A percentile compares a stretch with the other conserved stretches of the same genome.
Evolutionary conservation across 2,113 vertebrate species (phyloP).

Genomic region (Monopterus albus): DNA sequence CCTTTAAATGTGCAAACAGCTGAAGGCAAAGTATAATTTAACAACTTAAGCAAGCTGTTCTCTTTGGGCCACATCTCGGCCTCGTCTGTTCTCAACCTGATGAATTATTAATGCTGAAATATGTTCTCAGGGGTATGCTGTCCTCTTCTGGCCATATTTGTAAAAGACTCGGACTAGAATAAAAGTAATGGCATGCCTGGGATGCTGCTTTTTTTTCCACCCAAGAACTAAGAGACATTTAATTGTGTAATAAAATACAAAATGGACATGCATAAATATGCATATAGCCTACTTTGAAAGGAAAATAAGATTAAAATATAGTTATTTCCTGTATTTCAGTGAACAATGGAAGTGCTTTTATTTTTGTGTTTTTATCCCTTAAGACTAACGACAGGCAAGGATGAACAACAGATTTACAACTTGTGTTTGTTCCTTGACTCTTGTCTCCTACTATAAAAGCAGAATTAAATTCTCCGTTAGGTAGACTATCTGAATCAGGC

Average conservation of each 20-base stretch:
- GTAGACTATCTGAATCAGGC: background rate
- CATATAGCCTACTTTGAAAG: too few relatives aligned
- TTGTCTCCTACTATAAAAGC: too few relatives aligned
- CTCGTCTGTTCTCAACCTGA: constrained; percentile 1
- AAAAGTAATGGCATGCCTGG: background rate
- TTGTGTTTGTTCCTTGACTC: too few relatives aligned
- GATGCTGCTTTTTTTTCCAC: too few relatives aligned
- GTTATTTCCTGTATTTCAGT: too few relatives aligned
- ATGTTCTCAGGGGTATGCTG: constrained; percentile 28
- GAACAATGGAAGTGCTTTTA: too few relatives aligned
- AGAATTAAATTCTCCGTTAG: background rate
- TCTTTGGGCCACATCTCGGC: background rate
- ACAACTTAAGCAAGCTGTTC: constrained; percentile 22
- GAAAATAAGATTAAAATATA: too few relatives aligned
- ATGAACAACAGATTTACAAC: too few relatives aligned
- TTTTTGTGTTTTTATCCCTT: too few relatives aligned
- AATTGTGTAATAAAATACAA: too few relatives aligned
- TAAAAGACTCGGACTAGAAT: background rate
- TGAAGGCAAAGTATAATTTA: constrained; percentile 47
- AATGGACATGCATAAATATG: background rate
- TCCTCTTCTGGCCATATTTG: constrained; percentile 35
- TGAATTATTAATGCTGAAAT: constrained; percentile 13
- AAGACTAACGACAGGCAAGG: too few relatives aligned
- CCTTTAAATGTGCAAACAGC: constrained; percentile 59
- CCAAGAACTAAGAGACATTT: too few relatives aligned